Evolutionary conservation across 2,797 vertebrate species (phyloP).

Genomic region (Rhinoraja longicauda): DNA sequence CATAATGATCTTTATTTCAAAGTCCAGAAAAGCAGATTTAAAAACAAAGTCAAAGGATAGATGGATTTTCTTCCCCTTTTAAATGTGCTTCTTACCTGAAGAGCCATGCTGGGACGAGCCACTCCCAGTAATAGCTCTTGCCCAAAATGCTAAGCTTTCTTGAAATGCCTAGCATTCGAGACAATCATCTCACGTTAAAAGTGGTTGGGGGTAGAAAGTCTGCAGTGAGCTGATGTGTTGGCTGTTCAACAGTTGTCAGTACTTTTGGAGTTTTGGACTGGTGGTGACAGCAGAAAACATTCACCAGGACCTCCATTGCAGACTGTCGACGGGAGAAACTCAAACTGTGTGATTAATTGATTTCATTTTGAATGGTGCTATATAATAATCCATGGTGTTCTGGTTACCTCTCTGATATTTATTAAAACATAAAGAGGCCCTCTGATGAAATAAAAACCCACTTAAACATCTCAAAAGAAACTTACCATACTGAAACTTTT

Average conservation of each 20-base stretch:
- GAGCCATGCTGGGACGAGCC: background rate
- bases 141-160: background rate
- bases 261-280: background rate
- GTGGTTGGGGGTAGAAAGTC: background rate
- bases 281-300: background rate
- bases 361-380: background rate
- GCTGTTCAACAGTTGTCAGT: background rate
- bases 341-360: background rate
- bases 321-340: background rate
- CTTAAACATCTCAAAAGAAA: background rate
- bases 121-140: background rate
- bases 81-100: background rate
- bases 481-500: background rate
- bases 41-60: background rate
- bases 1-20: background rate
- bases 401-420: background rate
- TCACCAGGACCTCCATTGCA: background rate
- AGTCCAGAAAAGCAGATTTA: slow-evolving; percentile 6
- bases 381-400: background rate
- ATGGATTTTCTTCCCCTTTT: background rate
- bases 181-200: background rate
- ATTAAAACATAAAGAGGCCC: background rate
- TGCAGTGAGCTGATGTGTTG: background rate
- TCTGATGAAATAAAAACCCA: background rate
- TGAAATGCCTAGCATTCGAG: background rate